Conservation (phyloP, 1,140 invertebrate species). For the Procambarus virginalis region DNA sequence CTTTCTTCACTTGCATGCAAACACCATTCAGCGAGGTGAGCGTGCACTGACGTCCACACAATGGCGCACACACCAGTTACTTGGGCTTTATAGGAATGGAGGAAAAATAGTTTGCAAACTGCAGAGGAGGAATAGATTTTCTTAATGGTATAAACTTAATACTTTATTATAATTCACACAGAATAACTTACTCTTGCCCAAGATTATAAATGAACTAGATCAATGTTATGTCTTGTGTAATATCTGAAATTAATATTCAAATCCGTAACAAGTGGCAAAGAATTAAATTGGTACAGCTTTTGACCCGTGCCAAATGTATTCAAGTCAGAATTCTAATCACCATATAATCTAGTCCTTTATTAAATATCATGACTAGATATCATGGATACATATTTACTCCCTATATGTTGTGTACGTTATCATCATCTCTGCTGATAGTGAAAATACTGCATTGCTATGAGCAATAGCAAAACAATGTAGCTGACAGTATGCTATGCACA, state of each 20-base stretch:
- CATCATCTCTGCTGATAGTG: neutral
- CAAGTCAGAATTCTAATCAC: neutral
- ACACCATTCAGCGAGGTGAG: no score
- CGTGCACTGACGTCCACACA: no score
- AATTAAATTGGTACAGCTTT: neutral
- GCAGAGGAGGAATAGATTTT: neutral
- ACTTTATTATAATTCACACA: neutral
- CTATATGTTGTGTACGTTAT: neutral
- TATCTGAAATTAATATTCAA: neutral
- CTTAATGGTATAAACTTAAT: neutral
- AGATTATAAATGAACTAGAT: neutral
- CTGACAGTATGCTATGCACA: neutral
- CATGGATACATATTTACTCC: slow-evolving; percentile 10
- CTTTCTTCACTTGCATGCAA: no score
- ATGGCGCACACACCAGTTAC: no score
- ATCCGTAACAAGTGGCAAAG: neutral
- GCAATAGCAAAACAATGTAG: neutral
- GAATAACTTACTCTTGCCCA: neutral
- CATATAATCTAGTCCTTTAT: neutral
- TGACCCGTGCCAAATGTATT: neutral
- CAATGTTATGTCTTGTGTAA: neutral
- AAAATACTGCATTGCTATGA: slow-evolving; percentile 1
- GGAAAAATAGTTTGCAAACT: neutral
- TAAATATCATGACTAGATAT: slow-evolving; percentile 18
- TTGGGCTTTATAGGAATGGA: neutral